Percentiles rank a stretch among this genome's conserved stretches.
Evolutionary conservation across 1,140 invertebrate genomes (phyloP).

Genomic region (Hypothenemus hampei): DNA sequence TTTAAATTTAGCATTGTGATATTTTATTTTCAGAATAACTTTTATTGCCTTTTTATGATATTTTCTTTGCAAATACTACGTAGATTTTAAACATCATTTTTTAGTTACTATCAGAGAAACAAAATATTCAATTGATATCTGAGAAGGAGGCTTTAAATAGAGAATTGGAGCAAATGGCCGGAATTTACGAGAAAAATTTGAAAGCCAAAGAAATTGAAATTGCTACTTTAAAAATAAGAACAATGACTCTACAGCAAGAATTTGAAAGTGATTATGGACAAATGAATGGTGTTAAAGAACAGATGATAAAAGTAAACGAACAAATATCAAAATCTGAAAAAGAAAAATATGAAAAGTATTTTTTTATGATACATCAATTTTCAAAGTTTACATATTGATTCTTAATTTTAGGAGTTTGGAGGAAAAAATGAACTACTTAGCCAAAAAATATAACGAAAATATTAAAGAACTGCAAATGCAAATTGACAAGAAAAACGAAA

Average conservation of each 20-base stretch:
- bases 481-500: constrained; percentile 35
- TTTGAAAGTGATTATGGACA: constrained; percentile 31
- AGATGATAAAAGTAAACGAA: constrained; percentile 28
- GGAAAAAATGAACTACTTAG: constrained; percentile 32
- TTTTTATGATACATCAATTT: neutral
- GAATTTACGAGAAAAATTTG: constrained; percentile 41
- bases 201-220: constrained; percentile 43
- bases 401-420: constrained; percentile 3
- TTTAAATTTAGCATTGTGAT: no score
- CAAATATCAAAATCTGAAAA: constrained; percentile 30
- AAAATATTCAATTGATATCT: constrained; percentile 42
- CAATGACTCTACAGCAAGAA: constrained; percentile 36
- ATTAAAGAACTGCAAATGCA: constrained; percentile 36
- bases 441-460: constrained; percentile 30
- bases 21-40: no score
- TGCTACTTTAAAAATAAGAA: constrained; percentile 36
- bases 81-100: constrained; percentile 4
- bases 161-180: constrained; percentile 43
- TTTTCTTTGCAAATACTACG: neutral
- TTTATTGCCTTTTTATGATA: no score
- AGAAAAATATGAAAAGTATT: constrained; percentile 28
- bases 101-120: constrained; percentile 37
- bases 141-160: constrained; percentile 43
- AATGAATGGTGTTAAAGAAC: constrained; percentile 25
- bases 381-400: neutral